A percentile compares a stretch with the other conserved stretches of the same genome.
phyloP scores from a whole-genome alignment of 2,797 vertebrate species.

The Lates japonicus region DNA sequence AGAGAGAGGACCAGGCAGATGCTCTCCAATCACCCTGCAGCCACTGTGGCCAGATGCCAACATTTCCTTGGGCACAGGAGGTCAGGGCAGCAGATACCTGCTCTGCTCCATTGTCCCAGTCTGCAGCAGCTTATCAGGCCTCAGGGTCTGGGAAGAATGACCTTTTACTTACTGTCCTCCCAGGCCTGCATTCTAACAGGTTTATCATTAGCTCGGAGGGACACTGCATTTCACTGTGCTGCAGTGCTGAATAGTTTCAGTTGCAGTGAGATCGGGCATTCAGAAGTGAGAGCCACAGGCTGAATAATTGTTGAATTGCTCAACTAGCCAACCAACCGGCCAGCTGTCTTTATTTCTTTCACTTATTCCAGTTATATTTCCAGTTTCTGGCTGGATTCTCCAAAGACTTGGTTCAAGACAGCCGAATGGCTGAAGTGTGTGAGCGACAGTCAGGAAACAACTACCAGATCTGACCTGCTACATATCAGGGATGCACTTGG shows the following conservation, averaged over 20 bases:
- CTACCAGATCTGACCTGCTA: not conserved
- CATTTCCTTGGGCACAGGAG: slow-evolving; percentile 54
- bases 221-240: slow-evolving; percentile 21
- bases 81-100: slow-evolving; percentile 57
- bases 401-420: too few species aligned
- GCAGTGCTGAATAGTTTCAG: not conserved
- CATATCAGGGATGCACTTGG: not conserved
- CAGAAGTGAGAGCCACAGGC: not conserved
- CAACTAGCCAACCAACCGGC: too few species aligned
- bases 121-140: slow-evolving; percentile 33
- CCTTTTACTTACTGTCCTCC: slow-evolving; percentile 51
- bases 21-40: slow-evolving; percentile 49
- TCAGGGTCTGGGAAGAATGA: slow-evolving; percentile 51
- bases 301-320: not conserved
- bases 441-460: not conserved
- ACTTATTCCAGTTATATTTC: too few species aligned
- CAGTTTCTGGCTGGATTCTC: too few species aligned
- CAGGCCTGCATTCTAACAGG: slow-evolving; percentile 32
- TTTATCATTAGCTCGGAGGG: slow-evolving; percentile 36
- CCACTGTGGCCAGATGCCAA: slow-evolving; percentile 59
- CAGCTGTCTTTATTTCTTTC: not conserved
- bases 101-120: slow-evolving; percentile 26
- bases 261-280: not conserved
- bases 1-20: slow-evolving; percentile 46
- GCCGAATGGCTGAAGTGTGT: not conserved